phyloP scores from a whole-genome alignment of 1,140 invertebrate species.

The Pseudachorutes palmiensis region DNA sequence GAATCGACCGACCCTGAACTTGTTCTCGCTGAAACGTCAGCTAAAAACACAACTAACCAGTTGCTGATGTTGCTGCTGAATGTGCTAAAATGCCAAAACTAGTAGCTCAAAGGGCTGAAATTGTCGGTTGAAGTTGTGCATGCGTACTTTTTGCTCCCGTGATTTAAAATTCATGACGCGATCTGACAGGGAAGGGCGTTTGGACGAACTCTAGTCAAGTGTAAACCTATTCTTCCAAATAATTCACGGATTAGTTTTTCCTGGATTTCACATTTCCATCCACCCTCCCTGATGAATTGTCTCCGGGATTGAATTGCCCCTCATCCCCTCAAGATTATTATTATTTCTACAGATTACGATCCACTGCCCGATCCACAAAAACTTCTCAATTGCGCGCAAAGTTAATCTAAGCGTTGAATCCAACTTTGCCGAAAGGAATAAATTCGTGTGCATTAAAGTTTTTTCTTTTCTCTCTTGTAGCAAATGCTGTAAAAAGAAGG shows the following conservation, averaged over 20 bases:
- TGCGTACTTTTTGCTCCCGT: too few relatives aligned
- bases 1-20: constrained; percentile 40
- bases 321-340: too few relatives aligned
- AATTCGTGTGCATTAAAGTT: not conserved
- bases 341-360: too few relatives aligned
- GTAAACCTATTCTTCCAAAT: not conserved
- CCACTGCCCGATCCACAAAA: too few relatives aligned
- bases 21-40: not conserved
- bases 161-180: not conserved
- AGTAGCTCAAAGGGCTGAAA: too few relatives aligned
- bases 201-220: not conserved
- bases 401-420: not conserved
- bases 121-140: too few relatives aligned
- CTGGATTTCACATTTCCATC: not conserved
- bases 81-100: not conserved
- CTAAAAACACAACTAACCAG: not conserved
- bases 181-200: not conserved
- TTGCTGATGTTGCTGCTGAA: not conserved
- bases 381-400: too few relatives aligned
- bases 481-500: not conserved
- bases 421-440: not conserved
- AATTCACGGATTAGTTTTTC: constrained; percentile 9
- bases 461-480: not conserved
- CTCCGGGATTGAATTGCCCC: too few relatives aligned
- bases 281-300: too few relatives aligned